Evolutionary conservation across 2,797 vertebrate species (phyloP), one percentile per base, ranked within the genome.

Genomic region (Melanotaenia boesemani): DNA sequence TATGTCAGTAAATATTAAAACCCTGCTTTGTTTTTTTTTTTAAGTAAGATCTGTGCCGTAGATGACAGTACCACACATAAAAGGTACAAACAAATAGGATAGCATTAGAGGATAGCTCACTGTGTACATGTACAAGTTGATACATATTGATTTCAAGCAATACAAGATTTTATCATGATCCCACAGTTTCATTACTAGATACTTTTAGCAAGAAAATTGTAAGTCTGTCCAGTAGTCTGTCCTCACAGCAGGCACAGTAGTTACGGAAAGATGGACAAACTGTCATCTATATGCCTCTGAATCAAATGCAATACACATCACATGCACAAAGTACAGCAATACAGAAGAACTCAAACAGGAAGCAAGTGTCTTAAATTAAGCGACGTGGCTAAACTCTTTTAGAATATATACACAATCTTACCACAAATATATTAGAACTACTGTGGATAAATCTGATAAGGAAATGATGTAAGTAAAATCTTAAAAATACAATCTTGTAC

Each of bases 401-500:
- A 84, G 62, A 91, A 90, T 88, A 91, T 90, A 90, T 92, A 89
- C 88, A 93, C 83, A 89, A 88, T 87, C 81, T 88, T 86, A 91
- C 86, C 87, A 93, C 88, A 91, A 90, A 91, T 90, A 92, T 90
- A 91, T 93, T 87, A 90, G 74, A 87, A 82, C 76, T 86, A 90
- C 81, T 74, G 61, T 82, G 83, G 85, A 90, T 71, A 86, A 91
- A 87, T 89, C 72, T 78, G 70, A 84, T 30, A 44, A 77, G 65
- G 83, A 86, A 84, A 76, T 81, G 79, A 82, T 55, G 7, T 68
- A 50, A 81, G 72, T 81, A 73, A 79, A 90, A 86, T 78, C 88
- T 88, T 88, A 89, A 89, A 91, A 89, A 87, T 94, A 95, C 93
- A 95, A 94, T 94, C 89, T 92, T 91, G 75, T 84, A 91, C 88